phyloP scores from a whole-genome alignment of 1,140 invertebrate genomes.

The Drosophila sproati region DNA sequence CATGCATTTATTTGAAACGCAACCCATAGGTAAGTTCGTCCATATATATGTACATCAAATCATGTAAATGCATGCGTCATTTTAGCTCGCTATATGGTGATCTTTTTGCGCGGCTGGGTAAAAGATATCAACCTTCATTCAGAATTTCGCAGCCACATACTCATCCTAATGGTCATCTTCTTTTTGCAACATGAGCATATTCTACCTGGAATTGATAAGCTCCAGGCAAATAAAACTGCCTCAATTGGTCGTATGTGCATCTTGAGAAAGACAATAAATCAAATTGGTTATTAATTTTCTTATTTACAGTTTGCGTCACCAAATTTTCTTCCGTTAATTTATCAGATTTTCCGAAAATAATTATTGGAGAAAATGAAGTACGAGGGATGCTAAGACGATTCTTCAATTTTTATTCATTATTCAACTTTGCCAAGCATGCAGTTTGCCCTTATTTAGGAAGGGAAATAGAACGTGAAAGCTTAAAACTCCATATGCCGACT shows the following conservation, averaged over 20 bases:
- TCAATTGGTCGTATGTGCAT: conserved; percentile 27
- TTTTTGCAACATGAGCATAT: conserved; percentile 24
- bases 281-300: background rate
- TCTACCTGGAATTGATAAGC: conserved; percentile 23
- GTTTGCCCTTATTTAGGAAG: conserved; percentile 42
- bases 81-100: conserved; percentile 54
- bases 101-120: conserved; percentile 40
- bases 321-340: background rate
- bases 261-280: too few species aligned
- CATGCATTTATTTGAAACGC: conserved; percentile 38
- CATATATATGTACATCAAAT: background rate
- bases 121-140: background rate
- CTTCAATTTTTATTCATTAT: conserved; percentile 27
- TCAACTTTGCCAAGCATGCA: background rate
- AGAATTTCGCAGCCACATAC: conserved; percentile 34
- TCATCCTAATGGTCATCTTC: conserved; percentile 46
- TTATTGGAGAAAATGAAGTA: background rate
- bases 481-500: background rate
- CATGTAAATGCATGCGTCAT: background rate
- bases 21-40: conserved; percentile 29
- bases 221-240: conserved; percentile 1
- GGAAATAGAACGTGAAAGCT: background rate
- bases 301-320: conserved; percentile 27
- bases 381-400: conserved; percentile 6
- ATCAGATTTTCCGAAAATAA: conserved; percentile 8